Percentiles rank a stretch among this genome's conserved stretches.
Conservation (phyloP, 2,113 vertebrate genomes). For the Carollia perspicillata region DNA sequence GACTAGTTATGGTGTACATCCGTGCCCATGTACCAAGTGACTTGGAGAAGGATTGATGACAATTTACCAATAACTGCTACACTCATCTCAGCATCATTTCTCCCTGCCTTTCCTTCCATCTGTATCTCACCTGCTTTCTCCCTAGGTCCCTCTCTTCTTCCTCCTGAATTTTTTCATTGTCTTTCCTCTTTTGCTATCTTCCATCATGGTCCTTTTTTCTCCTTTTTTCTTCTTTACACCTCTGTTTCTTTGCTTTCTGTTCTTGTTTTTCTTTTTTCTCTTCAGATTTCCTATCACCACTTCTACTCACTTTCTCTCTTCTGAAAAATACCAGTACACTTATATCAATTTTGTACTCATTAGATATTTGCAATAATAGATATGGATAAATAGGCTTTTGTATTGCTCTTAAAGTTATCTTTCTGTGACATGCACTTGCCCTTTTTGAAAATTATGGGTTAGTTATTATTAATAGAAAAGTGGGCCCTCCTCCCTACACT, state of each 20-base stretch:
- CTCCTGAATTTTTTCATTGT: neutral
- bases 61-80: accelerated
- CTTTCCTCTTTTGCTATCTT: neutral
- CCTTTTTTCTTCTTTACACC: neutral
- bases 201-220: neutral
- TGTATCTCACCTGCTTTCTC: neutral
- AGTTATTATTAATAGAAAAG: neutral
- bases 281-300: neutral
- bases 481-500: neutral
- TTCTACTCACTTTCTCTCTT: neutral
- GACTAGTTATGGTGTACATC: neutral
- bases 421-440: neutral
- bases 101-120: neutral
- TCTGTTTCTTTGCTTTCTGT: neutral
- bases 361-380: neutral
- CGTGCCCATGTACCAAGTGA: neutral
- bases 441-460: neutral
- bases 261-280: neutral
- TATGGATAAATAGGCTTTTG: neutral
- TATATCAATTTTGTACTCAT: neutral
- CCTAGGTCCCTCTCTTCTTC: neutral
- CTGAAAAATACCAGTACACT: neutral
- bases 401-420: neutral
- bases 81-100: neutral
- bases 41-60: neutral